Base-by-base conservation (phyloP, 2,797 vertebrate genomes). In the Lepus oiostolus region DNA sequence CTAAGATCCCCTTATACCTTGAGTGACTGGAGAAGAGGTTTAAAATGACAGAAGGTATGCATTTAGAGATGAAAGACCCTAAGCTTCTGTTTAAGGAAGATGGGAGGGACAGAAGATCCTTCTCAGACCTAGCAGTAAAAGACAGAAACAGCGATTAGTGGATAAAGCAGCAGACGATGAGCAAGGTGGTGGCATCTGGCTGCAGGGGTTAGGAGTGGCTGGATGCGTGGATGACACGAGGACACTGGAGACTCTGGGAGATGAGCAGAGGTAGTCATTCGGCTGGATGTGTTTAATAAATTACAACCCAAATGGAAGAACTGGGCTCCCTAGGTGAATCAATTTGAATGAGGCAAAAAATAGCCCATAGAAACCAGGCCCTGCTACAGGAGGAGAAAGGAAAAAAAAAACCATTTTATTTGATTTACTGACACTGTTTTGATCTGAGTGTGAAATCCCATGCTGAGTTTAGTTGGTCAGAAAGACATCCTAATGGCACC, bases 401-500 rank as follows among this genome's bases (percentile, higher is more conserved):
- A 58, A 82, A 79, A 21, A 63, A 90, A 86, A 85, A 85, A 68
- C n/a, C 14, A 62, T 91, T 86, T 89, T 52, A 74, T 86, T 91
- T 92, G 80, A 83, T 63, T 94, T 86, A 88, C n/a, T 91, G 84
- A 92, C 83, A 80, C 30, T 89, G 76, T 85, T 97, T 97, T 95
- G 96, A 96, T 90, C 72, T 74, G 63, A 84, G 82, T 10, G 30
- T 94, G 96, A 94, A 94, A 82, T 87, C 60, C 38, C 94, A 91
- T 19, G 47, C 84, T 75, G 94, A 85, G 81, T 91, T 87, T 74
- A 91, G 74, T 62, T 67, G 70, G 74, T 95, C 79, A 82, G 84
- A 91, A 90, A 95, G 93, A 62, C 74, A 80, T 74, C 79, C 91
- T 80, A 77, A 91, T 22, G 54, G 90, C 90, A 82, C 88, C 77